These are phyloP conservation scores for Gallinago stenura DNA, from an alignment of 2,797 vertebrate species.

Conservation along the genomic window DNA sequence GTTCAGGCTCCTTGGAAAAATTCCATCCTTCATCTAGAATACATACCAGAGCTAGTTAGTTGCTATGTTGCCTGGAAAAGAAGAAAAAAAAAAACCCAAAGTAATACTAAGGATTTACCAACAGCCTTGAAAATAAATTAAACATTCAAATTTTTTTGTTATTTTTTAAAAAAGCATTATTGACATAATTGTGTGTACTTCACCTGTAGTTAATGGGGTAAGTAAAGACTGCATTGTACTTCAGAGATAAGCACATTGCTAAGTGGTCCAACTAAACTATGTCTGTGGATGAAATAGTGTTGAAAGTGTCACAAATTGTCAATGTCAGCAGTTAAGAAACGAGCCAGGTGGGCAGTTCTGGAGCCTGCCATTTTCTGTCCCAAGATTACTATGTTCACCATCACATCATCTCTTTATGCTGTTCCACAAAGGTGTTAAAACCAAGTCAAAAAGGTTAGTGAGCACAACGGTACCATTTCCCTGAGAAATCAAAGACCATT, in stretches of 20 bases:
- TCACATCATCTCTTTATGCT: not conserved
- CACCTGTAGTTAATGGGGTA: not conserved
- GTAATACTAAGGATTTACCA: not conserved
- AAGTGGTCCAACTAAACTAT: rapidly evolving
- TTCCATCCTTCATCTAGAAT: not conserved
- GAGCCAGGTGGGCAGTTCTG: not conserved
- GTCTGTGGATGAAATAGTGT: not conserved
- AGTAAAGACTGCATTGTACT: not conserved
- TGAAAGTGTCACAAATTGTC: too few species aligned
- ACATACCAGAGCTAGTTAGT: not conserved
- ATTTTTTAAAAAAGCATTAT: not conserved
- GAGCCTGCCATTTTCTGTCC: not conserved
- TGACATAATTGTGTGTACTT: not conserved
- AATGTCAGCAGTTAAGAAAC: rapidly evolving
- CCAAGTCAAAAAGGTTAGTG: not conserved
- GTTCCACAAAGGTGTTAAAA: not conserved
- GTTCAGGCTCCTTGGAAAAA: not conserved
- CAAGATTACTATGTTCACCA: not conserved
- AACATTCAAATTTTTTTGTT: not conserved
- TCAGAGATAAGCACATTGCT: not conserved
- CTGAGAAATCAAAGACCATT: not conserved
- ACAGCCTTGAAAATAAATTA: not conserved
- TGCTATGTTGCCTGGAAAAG: not conserved
- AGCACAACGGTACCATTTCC: rapidly evolving
- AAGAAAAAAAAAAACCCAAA: not conserved